Evolutionary conservation across 2,888 invertebrate genomes (phyloP).

Genomic region (Yponomeuta sedellus): DNA sequence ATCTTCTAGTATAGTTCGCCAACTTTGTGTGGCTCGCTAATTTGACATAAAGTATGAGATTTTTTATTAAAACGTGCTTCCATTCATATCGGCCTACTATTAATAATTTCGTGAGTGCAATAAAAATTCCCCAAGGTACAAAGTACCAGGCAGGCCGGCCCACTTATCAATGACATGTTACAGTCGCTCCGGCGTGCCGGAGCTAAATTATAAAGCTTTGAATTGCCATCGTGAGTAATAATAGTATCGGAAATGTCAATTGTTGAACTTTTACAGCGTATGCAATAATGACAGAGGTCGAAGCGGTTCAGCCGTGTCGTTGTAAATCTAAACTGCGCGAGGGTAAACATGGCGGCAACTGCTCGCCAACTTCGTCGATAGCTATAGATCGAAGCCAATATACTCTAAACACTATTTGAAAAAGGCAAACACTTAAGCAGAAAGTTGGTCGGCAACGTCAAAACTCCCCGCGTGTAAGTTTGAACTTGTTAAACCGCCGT

Average conservation of each 20-base stretch:
- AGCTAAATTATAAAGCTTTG: conserved; percentile 33
- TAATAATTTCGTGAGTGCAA: not conserved
- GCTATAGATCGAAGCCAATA: not conserved
- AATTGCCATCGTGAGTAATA: conserved; percentile 42
- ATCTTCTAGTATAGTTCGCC: too few species aligned
- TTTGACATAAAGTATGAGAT: not conserved
- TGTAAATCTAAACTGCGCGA: conserved; percentile 51
- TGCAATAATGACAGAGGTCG: conserved; percentile 48
- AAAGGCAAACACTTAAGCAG: not conserved
- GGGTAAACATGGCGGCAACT: not conserved
- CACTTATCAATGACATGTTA: conserved; percentile 16
- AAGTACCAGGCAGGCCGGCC: conserved; percentile 5
- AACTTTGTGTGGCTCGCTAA: not conserved
- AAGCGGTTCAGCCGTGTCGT: conserved; percentile 52
- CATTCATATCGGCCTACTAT: not conserved
- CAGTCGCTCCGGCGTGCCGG: conserved; percentile 2
- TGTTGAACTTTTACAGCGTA: conserved; percentile 63
- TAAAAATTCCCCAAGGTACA: not conserved
- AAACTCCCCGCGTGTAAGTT: not conserved
- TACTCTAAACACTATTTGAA: not conserved
- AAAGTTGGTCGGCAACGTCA: not conserved
- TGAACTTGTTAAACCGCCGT: not conserved
- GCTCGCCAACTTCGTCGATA: conserved; percentile 2
- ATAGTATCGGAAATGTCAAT: conserved; percentile 54
- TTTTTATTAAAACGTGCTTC: not conserved